Evolutionary conservation across 2,797 vertebrate genomes (phyloP), one percentile per base, ranked within the genome.

Genomic region (Pangasius macronema): DNA sequence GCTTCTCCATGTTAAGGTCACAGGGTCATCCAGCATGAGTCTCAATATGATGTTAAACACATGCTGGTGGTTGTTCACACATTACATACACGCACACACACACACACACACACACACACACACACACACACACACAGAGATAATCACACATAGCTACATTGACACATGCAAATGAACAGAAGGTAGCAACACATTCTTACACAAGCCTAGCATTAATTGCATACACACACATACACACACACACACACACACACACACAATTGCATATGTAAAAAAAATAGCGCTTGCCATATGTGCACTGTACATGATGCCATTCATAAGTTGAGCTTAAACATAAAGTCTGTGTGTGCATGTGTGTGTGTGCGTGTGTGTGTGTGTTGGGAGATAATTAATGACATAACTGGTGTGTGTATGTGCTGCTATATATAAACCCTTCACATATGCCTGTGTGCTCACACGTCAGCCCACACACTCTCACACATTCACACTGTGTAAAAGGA

Each of bases 331-430:
- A 76, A 53, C 46, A 76, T 53, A 51, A 2, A 14, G 73, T 59
- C 14, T n/a, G 57, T 46, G 77, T 36, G 16, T 80, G 77, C 33
- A 53, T 36, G 53, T 20, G 70, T 46, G n/a, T 67, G 51, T 85
- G 85, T 81, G 63, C 59, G 85, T 68, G 61, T 81, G 68, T 70
- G 67, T 76, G 36, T 39, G 20, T 82, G 55, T 51, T 68, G 5
- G 18, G 87, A 81, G 79, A 88, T 89, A 76, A 86, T 88, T 70
- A 76, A 90, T 86, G 87, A 86, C 76, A 59, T 84, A 20, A n/a
- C 81, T 57, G 0, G 9, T 65, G 49, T 73, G 83, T 85, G 59
- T 55, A 65, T 82, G 36, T 85, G 73, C 51, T 63, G 53, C 85
- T 86, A 81, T 72, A 72, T 82, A 63, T 83, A 82, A 82, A 65